These are phyloP conservation scores for Macaca nemestrina DNA, from an alignment of 2,113 vertebrate genomes.

Conservation along the genomic window DNA sequence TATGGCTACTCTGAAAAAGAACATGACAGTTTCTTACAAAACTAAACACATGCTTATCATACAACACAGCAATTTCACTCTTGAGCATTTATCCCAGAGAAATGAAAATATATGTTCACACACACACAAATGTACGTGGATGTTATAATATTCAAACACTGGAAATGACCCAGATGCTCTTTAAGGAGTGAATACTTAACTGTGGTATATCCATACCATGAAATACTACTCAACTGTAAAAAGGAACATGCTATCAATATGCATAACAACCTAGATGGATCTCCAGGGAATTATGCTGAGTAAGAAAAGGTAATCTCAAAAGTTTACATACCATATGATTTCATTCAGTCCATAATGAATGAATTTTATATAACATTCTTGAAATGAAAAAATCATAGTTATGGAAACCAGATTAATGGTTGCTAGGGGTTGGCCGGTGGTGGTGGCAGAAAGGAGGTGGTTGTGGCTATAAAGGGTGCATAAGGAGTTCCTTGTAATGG, in stretches of 20 bases:
- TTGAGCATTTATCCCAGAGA: not conserved
- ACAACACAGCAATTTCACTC: not conserved
- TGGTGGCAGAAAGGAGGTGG: not conserved
- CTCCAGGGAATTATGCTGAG: not conserved
- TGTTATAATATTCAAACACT: not conserved
- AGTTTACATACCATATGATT: not conserved
- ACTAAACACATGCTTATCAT: not conserved
- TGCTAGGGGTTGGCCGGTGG: not conserved
- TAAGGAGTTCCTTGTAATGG: not conserved
- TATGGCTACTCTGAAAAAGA: not conserved
- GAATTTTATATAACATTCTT: not conserved
- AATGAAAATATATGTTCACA: not conserved
- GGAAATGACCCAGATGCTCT: not conserved
- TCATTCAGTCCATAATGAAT: not conserved
- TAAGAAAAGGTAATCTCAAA: slow-evolving; percentile 4
- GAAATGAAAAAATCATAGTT: not conserved
- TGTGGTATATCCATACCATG: not conserved
- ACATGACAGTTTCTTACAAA: not conserved
- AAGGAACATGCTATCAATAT: not conserved
- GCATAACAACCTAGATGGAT: not conserved
- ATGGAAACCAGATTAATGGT: not conserved
- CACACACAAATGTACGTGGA: not conserved
- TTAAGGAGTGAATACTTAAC: not conserved
- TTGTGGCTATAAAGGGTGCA: not conserved
- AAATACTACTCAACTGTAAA: slow-evolving; percentile 12